Evolutionary conservation across 2,797 vertebrate species (phyloP).

Genomic region (Columba guinea): DNA sequence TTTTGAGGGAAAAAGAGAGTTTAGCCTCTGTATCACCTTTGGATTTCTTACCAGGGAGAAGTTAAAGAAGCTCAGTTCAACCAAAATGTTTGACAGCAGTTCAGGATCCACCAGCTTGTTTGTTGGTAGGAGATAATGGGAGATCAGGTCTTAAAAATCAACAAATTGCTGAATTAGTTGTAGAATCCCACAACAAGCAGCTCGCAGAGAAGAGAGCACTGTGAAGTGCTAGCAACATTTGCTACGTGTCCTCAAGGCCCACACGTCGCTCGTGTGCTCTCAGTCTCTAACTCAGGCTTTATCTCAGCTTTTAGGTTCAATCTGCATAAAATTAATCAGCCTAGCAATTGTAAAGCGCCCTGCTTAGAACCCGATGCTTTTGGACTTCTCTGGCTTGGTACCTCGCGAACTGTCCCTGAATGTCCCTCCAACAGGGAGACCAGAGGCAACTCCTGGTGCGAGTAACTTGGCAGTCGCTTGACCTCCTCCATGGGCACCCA

Average conservation of each 20-base stretch:
- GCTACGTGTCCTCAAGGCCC: neutral
- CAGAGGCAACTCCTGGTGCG: neutral
- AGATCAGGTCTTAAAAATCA: neutral
- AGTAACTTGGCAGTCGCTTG: too few species aligned
- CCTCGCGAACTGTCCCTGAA: neutral
- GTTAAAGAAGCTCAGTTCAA: neutral
- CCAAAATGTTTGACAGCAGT: neutral
- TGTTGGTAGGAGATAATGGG: neutral
- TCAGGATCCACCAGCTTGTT: neutral
- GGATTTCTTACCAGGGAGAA: neutral
- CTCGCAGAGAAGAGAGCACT: neutral
- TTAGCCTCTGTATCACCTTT: neutral
- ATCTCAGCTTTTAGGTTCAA: neutral
- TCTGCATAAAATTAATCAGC: neutral
- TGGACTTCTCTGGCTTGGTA: neutral
- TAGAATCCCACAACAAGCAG: neutral
- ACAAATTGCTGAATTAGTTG: neutral
- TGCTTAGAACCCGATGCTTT: neutral
- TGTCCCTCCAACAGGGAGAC: neutral
- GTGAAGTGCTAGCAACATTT: neutral
- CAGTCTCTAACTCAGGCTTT: neutral
- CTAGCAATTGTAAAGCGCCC: neutral
- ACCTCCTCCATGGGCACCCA: neutral
- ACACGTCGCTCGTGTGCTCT: rapidly evolving
- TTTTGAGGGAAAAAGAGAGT: neutral